Percentiles rank a stretch among this genome's conserved stretches.
Evolutionary conservation across 2,113 vertebrate genomes (phyloP).

Genomic region (Machaerirhynchus nigripectus): DNA sequence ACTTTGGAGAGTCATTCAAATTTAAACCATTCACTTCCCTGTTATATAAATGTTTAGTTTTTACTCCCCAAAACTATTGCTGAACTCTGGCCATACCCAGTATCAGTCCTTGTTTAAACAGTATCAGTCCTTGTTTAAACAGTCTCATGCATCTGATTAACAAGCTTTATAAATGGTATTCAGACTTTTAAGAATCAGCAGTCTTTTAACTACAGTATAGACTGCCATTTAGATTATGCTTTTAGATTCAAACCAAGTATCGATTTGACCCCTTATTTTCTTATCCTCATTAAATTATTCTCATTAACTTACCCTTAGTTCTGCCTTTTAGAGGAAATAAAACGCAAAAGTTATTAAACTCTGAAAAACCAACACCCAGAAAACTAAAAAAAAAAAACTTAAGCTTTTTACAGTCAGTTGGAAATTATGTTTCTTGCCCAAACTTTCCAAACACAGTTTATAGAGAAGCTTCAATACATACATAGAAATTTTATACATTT

Average conservation of each 20-base stretch:
- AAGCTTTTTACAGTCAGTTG: neutral
- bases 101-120: neutral
- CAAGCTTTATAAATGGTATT: neutral
- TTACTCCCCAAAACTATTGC: neutral
- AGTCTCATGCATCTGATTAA: neutral
- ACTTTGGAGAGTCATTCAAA: neutral
- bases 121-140: neutral
- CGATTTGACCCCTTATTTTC: neutral
- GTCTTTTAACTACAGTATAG: neutral
- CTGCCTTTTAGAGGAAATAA: neutral
- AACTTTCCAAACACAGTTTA: neutral
- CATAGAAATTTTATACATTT: neutral
- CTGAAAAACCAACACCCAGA: accelerated
- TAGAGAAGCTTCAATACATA: neutral
- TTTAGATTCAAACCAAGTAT: neutral
- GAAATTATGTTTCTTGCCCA: neutral
- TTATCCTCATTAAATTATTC: neutral
- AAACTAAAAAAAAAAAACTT: too few species aligned
- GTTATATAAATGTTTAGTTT: neutral
- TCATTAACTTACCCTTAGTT: neutral
- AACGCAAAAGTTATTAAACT: neutral
- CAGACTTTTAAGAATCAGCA: neutral
- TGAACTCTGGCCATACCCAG: neutral
- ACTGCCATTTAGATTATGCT: neutral
- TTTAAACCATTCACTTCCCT: neutral